Evolutionary conservation across 2,888 invertebrate genomes (phyloP), one percentile per base, ranked within the genome.

Genomic region (Meta bourneti): DNA sequence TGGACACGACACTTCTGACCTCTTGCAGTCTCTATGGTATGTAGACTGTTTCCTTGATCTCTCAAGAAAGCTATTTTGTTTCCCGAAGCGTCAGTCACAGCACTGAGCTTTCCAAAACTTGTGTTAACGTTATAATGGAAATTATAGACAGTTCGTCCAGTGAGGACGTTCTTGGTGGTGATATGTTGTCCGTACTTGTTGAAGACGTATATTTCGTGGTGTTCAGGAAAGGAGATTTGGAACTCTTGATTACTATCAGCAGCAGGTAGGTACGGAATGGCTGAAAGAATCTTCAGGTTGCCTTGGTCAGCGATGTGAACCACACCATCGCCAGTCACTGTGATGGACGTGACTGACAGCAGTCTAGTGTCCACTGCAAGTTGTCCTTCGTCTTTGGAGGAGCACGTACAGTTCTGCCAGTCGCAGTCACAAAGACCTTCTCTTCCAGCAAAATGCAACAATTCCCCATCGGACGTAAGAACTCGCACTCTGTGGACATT

Each of bases 81-180:
- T 80, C 98, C 98, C 7, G 98, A 98, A 0, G 98, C 97, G 94
- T 99, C 99, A 0, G 98, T 98, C 0, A 99, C 98, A 0, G 98
- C 97, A 94, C 98, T 98, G 20, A 99, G 96, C 94, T 98, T 98
- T 0, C 99, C 99, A 94, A 98, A 98, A 94, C 98, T 98, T 0
- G 99, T 99, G 94, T 99, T 99, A 0, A 99, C 98, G 94, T 98
- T 99, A 95, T 99, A 99, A 0, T 98, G 97, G 94, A 99, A 99
- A 5, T 97, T 97, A 95, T 98, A 99, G 93, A 98, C 97, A 5
- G 97, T 97, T 95, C 98, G 98, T 0, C 98, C 98, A 0, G 99
- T 99, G 16, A 99, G 95, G 91, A 99, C 98, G 94, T 98, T 98
- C 94, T 97, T 97, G 0, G 99, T 99, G 88, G 97, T 97, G 6